Evolutionary conservation across 2,797 vertebrate genomes (phyloP), one percentile per base, ranked within the genome.

Genomic region (Denticeps clupeoides): DNA sequence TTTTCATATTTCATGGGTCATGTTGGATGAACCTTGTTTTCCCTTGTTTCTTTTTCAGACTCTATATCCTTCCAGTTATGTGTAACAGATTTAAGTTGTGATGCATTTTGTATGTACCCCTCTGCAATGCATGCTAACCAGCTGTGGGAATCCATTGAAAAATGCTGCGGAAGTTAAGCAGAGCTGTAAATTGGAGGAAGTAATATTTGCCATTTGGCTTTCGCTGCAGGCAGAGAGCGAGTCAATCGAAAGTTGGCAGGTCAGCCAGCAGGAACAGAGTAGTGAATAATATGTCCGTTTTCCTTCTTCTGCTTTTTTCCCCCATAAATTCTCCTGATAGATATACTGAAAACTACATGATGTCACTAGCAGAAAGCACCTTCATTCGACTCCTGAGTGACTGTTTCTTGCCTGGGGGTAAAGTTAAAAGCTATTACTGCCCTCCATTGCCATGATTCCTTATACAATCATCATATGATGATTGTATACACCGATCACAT

Each of bases 391-490:
- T n/a, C 41, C 33, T 45, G 10, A 52, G 59, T 41, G 53, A 45
- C 53, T 54, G 33, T 28, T 46, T 53, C 49, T 53, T 37, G 61
- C 58, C 47, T 44, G 26, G 37, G 49, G 58, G 51, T 52, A 50
- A 12, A 33, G 25, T 26, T 16, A 51, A 52, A 44, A 42, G 25
- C 35, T 15, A 33, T 51, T 44, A 41, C 23, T 12, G 19, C 48
- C 27, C 29, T 44, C 24, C 26, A 29, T n/a, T n/a, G n/a, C n/a
- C n/a, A n/a, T n/a, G n/a, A n/a, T n/a, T n/a, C n/a, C n/a, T n/a
- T n/a, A n/a, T n/a, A n/a, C n/a, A n/a, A n/a, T n/a, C n/a, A n/a
- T n/a, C n/a, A n/a, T n/a, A n/a, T n/a, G n/a, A n/a, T n/a, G n/a
- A n/a, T n/a, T n/a, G n/a, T n/a, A n/a, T n/a, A n/a, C n/a, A n/a